Conservation (phyloP, 2,888 invertebrate species). For the Scelioninae gen. 2 region DNA sequence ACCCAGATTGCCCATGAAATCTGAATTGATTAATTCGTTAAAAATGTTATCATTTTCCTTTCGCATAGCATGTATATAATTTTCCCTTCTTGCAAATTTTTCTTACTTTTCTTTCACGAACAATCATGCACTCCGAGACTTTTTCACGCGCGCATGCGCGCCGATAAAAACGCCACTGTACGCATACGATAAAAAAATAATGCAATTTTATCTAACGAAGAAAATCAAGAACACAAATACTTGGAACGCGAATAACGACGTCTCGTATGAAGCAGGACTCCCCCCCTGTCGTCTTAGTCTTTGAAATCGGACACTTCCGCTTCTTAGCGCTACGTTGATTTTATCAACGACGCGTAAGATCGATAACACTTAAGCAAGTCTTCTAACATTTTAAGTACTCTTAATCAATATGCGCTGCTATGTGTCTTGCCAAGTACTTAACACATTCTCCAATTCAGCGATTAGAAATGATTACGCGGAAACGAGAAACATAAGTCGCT, state of each 20-base stretch:
- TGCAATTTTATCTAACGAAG: conserved; percentile 11
- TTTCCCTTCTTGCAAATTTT: no score
- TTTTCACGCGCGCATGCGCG: no score
- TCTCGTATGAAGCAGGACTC: conserved; percentile 1
- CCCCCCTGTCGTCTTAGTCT: conserved; percentile 48
- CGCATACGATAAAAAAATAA: no score
- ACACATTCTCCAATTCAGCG: conserved; percentile 31
- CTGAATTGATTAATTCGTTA: no score
- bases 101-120: no score
- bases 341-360: conserved; percentile 50
- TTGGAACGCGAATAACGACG: conserved; percentile 24
- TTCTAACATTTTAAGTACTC: conserved; percentile 48
- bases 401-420: conserved; percentile 39
- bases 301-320: conserved; percentile 56
- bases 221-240: conserved; percentile 20
- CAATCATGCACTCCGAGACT: no score
- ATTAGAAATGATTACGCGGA: conserved; percentile 12
- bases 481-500: conserved; percentile 16
- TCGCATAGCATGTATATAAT: no score
- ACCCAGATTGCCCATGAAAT: no score
- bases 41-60: no score
- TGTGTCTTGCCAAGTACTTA: conserved; percentile 34
- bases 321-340: conserved; percentile 46
- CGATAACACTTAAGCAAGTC: conserved; percentile 41
- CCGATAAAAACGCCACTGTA: no score